Evolutionary conservation across 2,888 invertebrate species (phyloP).

Genomic region (Eupithecia inturbata): DNA sequence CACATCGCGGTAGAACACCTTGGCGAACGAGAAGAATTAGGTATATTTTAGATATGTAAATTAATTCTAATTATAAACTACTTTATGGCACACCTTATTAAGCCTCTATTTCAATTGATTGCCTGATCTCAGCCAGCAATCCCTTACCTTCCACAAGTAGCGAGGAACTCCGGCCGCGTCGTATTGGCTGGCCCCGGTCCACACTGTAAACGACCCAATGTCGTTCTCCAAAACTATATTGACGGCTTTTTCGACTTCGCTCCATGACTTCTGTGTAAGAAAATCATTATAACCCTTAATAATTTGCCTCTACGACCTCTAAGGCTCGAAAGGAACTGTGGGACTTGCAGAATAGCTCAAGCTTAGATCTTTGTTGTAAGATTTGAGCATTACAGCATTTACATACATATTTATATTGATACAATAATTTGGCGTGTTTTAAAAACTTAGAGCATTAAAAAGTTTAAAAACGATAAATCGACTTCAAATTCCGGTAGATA

Average conservation of each 20-base stretch:
- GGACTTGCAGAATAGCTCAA: neutral
- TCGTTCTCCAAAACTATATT: neutral
- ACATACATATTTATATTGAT: too few species aligned
- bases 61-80: neutral
- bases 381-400: neutral
- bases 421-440: too few species aligned
- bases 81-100: neutral
- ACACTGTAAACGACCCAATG: constrained; percentile 10
- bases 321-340: neutral
- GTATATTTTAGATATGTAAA: neutral
- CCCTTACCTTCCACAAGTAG: constrained; percentile 41
- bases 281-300: neutral
- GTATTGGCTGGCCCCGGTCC: constrained; percentile 41
- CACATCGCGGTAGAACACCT: neutral
- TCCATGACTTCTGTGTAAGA: constrained; percentile 35
- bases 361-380: neutral
- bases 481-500: too few species aligned
- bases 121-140: neutral
- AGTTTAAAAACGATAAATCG: too few species aligned
- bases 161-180: constrained; percentile 32
- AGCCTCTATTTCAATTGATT: neutral
- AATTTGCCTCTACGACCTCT: neutral
- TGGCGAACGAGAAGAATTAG: neutral
- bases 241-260: constrained; percentile 19
- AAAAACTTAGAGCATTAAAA: too few species aligned